Evolutionary conservation across 2,113 vertebrate species (phyloP), one percentile per base, ranked within the genome.

Genomic region (Charina bottae): DNA sequence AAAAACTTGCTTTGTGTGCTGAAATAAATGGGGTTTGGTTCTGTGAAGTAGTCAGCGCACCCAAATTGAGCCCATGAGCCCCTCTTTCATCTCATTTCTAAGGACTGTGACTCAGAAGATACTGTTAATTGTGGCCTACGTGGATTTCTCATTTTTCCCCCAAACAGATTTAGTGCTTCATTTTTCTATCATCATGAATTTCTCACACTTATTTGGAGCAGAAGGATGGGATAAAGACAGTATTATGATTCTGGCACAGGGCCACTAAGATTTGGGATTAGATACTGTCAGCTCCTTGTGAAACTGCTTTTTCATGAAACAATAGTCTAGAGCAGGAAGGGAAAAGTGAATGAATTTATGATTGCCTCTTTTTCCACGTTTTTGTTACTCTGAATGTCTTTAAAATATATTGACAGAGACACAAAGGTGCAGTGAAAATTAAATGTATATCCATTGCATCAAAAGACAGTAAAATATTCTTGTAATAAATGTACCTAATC

Each of bases 401-500:
- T 94, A 95, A 93, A 88, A 53, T 90, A 86, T 90, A 90, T 93
- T 92, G 78, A 46, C 37, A 17, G 56, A 42, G 46, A 60, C 11
- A 55, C 56, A 58, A 37, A 15, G 15, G 89, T 93, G 78, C 93
- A 94, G 56, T 92, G 88, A 92, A 89, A 95, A 94, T 93, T 93
- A 96, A 95, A 95, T 95, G 90, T 95, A 94, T 95, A 90, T 95
- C 33, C 62, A 92, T n/a, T 85, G 37, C 91, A 92, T 60, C 15
- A 94, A 95, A 64, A 95, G 64, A 86, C 11, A 92, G 84, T 53
- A 88, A 90, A 91, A 89, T 90, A 90, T 90, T 93, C 21, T 55
- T 94, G 54, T 60, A 92, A n/a, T 72, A 93, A 94, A 68, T 26
- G 10, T 83, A 62, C 21, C 6, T 37, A 59, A 28, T 83, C 84